Conservation (phyloP, 2,113 vertebrate species). For the Poecilia latipinna region DNA sequence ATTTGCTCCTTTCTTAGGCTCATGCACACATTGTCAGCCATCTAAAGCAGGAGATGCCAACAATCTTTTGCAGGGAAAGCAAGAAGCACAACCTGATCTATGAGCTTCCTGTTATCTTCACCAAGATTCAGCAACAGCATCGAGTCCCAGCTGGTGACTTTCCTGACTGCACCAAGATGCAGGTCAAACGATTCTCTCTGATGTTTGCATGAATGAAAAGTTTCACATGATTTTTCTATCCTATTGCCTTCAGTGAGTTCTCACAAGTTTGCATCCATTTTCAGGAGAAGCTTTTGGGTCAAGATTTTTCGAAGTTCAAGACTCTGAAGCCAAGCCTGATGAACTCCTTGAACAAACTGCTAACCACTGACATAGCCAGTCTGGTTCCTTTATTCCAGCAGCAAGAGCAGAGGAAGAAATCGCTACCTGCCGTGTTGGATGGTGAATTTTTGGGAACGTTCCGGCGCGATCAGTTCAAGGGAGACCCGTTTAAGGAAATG, state of each 20-base stretch:
- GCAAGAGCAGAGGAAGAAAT: constrained; percentile 79
- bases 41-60: constrained; percentile 90
- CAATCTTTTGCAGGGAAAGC: constrained; percentile 87
- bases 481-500: constrained; percentile 73
- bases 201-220: neutral
- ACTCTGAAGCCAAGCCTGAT: constrained; percentile 84
- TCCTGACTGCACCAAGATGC: constrained; percentile 90
- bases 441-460: constrained; percentile 85
- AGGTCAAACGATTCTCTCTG: constrained; percentile 70
- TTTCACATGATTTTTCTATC: neutral
- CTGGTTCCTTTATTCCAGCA: constrained; percentile 87
- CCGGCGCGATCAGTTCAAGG: constrained; percentile 79
- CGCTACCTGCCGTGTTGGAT: constrained; percentile 79
- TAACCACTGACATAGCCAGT: constrained; percentile 85
- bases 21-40: constrained; percentile 89
- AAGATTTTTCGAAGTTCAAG: constrained; percentile 90
- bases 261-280: constrained; percentile 24
- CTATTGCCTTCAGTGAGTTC: neutral
- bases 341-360: constrained; percentile 85
- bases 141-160: constrained; percentile 89
- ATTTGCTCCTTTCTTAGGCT: constrained; percentile 74
- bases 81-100: constrained; percentile 90
- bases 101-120: constrained; percentile 86
- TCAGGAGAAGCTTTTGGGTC: constrained; percentile 86
- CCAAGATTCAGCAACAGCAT: constrained; percentile 87